Evolutionary conservation across 2,113 vertebrate genomes (phyloP).

Genomic region (Pseudonaja textilis): DNA sequence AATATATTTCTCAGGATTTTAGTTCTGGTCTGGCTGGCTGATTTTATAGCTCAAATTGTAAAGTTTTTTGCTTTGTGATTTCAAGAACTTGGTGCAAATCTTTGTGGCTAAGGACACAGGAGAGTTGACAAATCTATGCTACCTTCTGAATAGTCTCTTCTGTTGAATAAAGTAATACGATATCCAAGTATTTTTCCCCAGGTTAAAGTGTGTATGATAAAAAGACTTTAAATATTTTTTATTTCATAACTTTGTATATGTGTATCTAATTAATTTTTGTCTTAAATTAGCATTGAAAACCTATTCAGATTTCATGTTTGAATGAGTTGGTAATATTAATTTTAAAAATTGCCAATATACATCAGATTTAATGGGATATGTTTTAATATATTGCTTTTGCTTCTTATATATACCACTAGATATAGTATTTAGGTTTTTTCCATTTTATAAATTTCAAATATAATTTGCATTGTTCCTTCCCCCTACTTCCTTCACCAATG

Average conservation of each 20-base stretch:
- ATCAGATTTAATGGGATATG: background rate
- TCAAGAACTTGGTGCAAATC: background rate
- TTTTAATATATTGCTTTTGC: background rate
- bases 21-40: background rate
- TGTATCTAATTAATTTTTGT: conserved; percentile 1
- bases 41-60: conserved; percentile 7
- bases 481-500: background rate
- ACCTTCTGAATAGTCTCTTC: background rate
- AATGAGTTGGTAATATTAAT: background rate
- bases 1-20: background rate
- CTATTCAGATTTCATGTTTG: background rate
- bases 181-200: background rate
- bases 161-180: background rate
- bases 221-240: background rate
- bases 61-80: background rate
- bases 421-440: background rate
- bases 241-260: background rate
- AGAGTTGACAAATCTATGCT: background rate
- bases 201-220: background rate
- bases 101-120: background rate
- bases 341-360: background rate
- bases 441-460: background rate
- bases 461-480: background rate
- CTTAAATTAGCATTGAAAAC: conserved; percentile 2
- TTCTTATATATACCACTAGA: background rate